These are phyloP conservation scores for Pipistrellus pipistrellus DNA, from an alignment of 2,797 vertebrate species.

Conservation along the genomic window DNA sequence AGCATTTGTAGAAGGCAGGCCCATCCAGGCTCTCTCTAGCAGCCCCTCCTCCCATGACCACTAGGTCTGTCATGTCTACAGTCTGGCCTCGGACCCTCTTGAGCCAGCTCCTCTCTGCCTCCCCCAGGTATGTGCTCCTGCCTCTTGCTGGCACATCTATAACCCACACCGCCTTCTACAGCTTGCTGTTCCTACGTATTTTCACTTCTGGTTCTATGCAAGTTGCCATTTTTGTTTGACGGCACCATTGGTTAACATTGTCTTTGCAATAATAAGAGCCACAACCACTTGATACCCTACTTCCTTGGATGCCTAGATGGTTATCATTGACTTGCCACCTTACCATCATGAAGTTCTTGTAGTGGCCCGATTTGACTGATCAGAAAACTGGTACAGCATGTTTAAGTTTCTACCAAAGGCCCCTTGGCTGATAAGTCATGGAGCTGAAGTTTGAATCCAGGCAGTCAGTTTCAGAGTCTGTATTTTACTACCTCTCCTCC, in stretches of 20 bases:
- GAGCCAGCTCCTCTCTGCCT: background rate
- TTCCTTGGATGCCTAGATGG: background rate
- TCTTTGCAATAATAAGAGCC: background rate
- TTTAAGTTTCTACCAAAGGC: background rate
- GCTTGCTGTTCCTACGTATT: background rate
- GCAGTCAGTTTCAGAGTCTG: background rate
- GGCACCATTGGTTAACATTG: background rate
- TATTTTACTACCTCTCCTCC: background rate
- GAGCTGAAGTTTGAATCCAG: background rate
- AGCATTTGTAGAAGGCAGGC: background rate
- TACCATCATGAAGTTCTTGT: background rate
- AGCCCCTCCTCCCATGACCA: background rate
- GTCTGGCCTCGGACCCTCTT: background rate
- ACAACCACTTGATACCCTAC: background rate
- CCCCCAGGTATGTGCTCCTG: background rate
- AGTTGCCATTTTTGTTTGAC: background rate
- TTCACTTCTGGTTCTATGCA: background rate
- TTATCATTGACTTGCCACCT: background rate
- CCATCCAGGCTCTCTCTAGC: no score
- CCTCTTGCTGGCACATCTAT: background rate
- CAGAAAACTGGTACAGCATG: background rate
- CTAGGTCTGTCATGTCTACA: fast-evolving
- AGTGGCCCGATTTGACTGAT: background rate
- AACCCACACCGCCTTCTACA: background rate
- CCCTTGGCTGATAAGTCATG: background rate